Conservation (phyloP, 1,140 invertebrate species). For the Trichonephila clavata region DNA sequence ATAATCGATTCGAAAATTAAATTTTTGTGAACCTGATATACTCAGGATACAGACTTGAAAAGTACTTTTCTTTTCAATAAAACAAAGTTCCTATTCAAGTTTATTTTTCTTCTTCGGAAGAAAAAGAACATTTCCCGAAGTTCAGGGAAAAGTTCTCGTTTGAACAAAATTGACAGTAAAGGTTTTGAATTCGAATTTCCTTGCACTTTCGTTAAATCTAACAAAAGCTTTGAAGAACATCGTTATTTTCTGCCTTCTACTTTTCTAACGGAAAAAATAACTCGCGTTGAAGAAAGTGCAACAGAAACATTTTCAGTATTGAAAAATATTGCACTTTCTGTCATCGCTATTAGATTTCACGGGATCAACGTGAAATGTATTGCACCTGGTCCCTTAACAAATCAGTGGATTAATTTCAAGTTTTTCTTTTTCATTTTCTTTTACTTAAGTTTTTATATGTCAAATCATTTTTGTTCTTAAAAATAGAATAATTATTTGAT, state of each 20-base stretch:
- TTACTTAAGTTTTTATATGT: too few relatives aligned
- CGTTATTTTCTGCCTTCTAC: background rate
- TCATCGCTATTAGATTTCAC: too few relatives aligned
- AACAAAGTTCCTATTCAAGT: background rate
- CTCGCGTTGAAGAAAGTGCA: too few relatives aligned
- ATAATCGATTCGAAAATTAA: too few relatives aligned
- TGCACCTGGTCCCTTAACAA: too few relatives aligned
- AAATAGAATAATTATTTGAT: too few relatives aligned
- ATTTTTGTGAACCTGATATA: background rate
- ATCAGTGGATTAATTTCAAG: too few relatives aligned
- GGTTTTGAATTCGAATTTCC: background rate
- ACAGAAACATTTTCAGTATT: too few relatives aligned
- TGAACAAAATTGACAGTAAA: background rate
- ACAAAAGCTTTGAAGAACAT: background rate
- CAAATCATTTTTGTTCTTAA: too few relatives aligned
- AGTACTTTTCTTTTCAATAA: background rate
- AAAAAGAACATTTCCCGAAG: background rate
- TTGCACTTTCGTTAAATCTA: conserved; percentile 10
- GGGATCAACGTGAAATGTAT: too few relatives aligned
- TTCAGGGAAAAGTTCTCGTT: background rate
- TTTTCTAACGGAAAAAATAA: background rate
- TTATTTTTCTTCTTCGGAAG: background rate
- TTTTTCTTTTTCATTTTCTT: too few relatives aligned
- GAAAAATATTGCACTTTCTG: too few relatives aligned
- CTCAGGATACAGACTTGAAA: background rate